Conservation (phyloP, 2,888 invertebrate species). For the Cerastis leucographa region DNA sequence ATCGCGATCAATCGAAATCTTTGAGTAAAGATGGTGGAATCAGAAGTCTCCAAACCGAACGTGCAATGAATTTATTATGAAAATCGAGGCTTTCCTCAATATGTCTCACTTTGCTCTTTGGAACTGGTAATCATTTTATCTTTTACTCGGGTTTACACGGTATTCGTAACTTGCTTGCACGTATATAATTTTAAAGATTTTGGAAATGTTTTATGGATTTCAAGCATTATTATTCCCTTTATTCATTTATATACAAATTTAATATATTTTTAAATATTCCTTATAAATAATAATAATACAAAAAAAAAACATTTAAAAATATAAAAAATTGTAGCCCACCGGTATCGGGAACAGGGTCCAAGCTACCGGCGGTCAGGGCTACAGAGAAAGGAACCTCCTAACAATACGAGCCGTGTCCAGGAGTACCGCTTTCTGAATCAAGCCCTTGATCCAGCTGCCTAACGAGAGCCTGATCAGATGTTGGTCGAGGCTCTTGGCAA, state of each 20-base stretch:
- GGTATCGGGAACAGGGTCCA: not conserved
- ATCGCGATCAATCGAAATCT: slow-evolving; percentile 43
- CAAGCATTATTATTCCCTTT: not conserved
- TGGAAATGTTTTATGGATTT: not conserved
- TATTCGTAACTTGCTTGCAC: slow-evolving; percentile 14
- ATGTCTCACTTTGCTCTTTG: slow-evolving; percentile 44
- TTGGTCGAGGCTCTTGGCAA: not conserved
- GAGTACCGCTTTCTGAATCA: not conserved
- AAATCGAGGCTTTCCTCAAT: slow-evolving; percentile 38
- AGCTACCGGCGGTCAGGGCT: not conserved
- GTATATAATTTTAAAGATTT: slow-evolving; percentile 1
- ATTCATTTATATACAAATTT: not conserved
- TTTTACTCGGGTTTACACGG: slow-evolving; percentile 8
- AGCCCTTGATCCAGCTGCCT: not conserved
- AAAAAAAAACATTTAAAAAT: not conserved
- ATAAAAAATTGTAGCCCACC: not conserved
- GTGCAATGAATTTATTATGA: slow-evolving; percentile 62
- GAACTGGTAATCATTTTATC: slow-evolving; percentile 37
- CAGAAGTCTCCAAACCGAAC: slow-evolving; percentile 46
- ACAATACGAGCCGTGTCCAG: not conserved
- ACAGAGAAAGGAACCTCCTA: not conserved
- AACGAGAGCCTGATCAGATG: not conserved
- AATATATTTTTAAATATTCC: too few species aligned
- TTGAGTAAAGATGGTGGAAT: slow-evolving; percentile 45
- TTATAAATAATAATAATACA: too few species aligned